Percentiles rank a stretch among this genome's conserved stretches.
phyloP scores from a whole-genome alignment of 2,888 invertebrate species.

The Cheilosia urbana region DNA sequence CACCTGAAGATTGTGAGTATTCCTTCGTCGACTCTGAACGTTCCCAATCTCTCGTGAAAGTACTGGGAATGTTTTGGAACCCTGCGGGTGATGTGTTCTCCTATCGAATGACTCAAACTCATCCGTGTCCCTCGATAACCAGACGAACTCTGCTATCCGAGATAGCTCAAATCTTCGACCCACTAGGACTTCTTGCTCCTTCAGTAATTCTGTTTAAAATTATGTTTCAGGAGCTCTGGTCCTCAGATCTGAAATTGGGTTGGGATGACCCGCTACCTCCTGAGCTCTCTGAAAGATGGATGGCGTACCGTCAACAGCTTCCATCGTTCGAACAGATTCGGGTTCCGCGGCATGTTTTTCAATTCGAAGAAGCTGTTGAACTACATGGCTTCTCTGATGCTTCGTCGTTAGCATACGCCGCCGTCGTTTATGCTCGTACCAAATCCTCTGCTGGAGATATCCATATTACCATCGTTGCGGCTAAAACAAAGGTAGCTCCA shows the following conservation, averaged over 20 bases:
- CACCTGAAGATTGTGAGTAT: not conserved
- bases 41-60: not conserved
- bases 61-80: slow-evolving; percentile 16
- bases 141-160: slow-evolving; percentile 13
- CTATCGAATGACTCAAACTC: not conserved
- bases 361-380: not conserved
- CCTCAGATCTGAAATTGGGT: not conserved
- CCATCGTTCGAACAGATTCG: slow-evolving; percentile 5
- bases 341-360: slow-evolving; percentile 9
- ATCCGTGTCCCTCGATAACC: not conserved
- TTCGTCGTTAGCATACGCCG: slow-evolving; percentile 34
- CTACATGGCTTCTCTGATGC: slow-evolving; percentile 21
- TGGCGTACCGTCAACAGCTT: not conserved
- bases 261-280: slow-evolving; percentile 4
- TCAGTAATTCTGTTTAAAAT: slow-evolving; percentile 21
- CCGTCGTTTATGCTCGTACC: slow-evolving; percentile 40
- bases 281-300: not conserved
- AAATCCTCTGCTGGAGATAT: too few species aligned
- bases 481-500: too few species aligned
- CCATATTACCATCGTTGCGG: too few species aligned
- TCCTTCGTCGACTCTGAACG: not conserved
- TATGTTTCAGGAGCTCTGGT: slow-evolving; percentile 25
- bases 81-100: slow-evolving; percentile 8
- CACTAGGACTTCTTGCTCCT: slow-evolving; percentile 21
- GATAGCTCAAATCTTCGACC: slow-evolving; percentile 14